Base-by-base conservation (phyloP, 2,113 vertebrate species). In the Austrofundulus limnaeus region DNA sequence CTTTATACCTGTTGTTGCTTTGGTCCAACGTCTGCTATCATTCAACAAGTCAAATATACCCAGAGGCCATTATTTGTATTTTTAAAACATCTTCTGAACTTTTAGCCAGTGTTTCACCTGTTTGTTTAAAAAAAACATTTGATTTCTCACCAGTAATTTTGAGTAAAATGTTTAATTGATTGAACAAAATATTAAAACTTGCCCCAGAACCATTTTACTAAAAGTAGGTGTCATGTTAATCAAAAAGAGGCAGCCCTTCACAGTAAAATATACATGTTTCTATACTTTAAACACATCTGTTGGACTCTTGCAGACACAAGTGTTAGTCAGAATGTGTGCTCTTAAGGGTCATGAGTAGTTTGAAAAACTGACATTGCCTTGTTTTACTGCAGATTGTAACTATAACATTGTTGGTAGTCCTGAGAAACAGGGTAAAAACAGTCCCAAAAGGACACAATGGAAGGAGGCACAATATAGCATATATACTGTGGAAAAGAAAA, bases 361-460 rank as follows among this genome's bases (percentile, higher is more conserved):
- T 54, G 16, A 54, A 25, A 24, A 66, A 50, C 41, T 59, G 3
- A 14, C 1, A 13, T 39, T 59, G 70, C 50, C 48, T 45, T 23
- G 14, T 14, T 61, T 42, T 64, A 49, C 11, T 3, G 50, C 59
- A 64, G 16, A 24, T 56, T 39, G 24, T 57, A 62, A 60, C 60
- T 7, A 37, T 50, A 54, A 43, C 58, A 59, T 2, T 62, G 58
- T 42, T 21, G 52, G 59, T 65, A 37, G 55, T 51, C 80, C 60
- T 16, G 38, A 19, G 41, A 59, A 47, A 48, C 49, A 41, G 19
- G 21, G 38, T 59, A 53, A 24, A 72, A 66, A 74, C 45, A 47
- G 52, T 16, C 19, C 23, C 11, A 13, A 75, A 67, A 77, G 61
- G 47, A 57, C 53, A 57, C 14, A 28, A 48, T 25, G 50, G 21